Evolutionary conservation across 2,888 invertebrate species (phyloP).

Genomic region (Ectobius pallidus): DNA sequence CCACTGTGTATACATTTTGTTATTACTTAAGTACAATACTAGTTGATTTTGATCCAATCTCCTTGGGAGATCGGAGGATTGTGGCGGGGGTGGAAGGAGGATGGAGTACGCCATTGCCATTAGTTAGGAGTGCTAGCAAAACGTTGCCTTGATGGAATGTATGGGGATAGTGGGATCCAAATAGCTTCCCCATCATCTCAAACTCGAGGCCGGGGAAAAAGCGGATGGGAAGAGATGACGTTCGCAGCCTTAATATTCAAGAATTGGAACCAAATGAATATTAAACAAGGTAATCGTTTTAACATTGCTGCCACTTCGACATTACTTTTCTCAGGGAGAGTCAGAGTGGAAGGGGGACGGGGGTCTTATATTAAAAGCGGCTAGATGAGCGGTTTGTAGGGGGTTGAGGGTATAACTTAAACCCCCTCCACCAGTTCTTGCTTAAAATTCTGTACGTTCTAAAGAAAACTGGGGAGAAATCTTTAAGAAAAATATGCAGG

Average conservation of each 20-base stretch:
- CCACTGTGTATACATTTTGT: neutral
- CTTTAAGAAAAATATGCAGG: neutral
- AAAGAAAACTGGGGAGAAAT: neutral
- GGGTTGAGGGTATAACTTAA: neutral
- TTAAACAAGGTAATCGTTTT: constrained; percentile 54
- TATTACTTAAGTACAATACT: neutral
- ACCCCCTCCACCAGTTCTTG: neutral
- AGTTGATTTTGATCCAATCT: neutral
- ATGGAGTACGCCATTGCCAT: constrained; percentile 14
- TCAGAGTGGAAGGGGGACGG: too few relatives aligned
- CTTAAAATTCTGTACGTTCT: constrained; percentile 11
- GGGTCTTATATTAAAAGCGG: constrained; percentile 32
- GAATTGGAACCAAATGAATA: constrained; percentile 53
- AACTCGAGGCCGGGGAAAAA: constrained; percentile 7
- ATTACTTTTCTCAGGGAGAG: constrained; percentile 19
- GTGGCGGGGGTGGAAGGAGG: neutral
- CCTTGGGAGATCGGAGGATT: neutral
- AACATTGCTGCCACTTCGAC: constrained; percentile 46
- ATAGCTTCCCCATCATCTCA: constrained; percentile 13
- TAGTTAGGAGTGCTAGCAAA: constrained; percentile 30
- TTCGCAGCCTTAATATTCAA: constrained; percentile 51
- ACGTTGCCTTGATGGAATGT: constrained; percentile 30
- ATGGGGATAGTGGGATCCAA: neutral
- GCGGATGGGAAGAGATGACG: too few relatives aligned
- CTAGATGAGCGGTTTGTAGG: neutral